phyloP scores from a whole-genome alignment of 2,888 invertebrate species.

The Cantharis rustica region DNA sequence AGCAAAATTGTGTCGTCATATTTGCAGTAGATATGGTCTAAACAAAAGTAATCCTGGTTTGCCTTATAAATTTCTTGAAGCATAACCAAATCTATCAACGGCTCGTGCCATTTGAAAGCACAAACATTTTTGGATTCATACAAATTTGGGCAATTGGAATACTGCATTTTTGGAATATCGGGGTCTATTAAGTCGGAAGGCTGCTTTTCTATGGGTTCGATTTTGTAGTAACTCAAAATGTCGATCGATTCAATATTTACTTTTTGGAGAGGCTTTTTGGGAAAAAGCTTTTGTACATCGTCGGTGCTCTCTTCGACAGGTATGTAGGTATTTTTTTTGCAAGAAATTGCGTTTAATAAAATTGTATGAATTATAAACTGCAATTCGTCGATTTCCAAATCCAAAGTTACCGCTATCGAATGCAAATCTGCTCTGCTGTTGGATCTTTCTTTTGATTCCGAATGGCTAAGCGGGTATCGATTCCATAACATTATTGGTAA shows the following conservation, averaged over 20 bases:
- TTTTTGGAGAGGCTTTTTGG: not conserved
- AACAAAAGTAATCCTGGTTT: conserved; percentile 7
- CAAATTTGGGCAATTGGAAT: conserved; percentile 5
- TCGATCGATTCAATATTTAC: not conserved
- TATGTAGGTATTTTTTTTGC: not conserved
- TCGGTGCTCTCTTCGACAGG: not conserved
- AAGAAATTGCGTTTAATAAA: conserved; percentile 9
- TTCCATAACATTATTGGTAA: conserved; percentile 10
- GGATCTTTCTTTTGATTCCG: not conserved
- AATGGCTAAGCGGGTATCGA: not conserved
- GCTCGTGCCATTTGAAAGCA: conserved; percentile 23
- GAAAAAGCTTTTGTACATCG: not conserved
- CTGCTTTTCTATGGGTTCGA: not conserved
- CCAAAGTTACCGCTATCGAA: not conserved
- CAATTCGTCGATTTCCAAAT: conserved; percentile 7
- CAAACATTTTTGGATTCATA: conserved; percentile 17
- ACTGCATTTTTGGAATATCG: not conserved
- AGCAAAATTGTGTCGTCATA: conserved; percentile 20
- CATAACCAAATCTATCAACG: conserved; percentile 1
- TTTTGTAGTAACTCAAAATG: not conserved
- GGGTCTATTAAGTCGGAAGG: not conserved
- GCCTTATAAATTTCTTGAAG: conserved; percentile 18
- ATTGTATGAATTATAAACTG: conserved; percentile 12
- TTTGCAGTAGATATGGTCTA: conserved; percentile 16
- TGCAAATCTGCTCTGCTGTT: conserved; percentile 2